Conservation (phyloP, 2,888 invertebrate species). For the Siphlonurus alternatus region DNA sequence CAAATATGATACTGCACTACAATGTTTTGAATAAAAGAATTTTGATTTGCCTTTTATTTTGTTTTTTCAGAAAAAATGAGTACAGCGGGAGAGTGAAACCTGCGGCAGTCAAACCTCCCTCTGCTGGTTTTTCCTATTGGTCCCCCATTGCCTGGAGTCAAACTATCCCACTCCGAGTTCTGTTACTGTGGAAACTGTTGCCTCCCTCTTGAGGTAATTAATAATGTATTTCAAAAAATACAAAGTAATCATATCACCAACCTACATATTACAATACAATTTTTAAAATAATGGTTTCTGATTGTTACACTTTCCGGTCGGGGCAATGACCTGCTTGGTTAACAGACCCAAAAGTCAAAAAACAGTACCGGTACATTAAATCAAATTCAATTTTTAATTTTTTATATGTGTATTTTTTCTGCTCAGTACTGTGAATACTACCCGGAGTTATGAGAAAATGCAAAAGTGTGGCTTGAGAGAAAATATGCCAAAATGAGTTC, state of each 20-base stretch:
- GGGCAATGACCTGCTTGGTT: slow-evolving; percentile 24
- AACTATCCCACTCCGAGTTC: slow-evolving; percentile 67
- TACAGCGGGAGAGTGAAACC: not conserved
- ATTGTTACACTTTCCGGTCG: slow-evolving; percentile 8
- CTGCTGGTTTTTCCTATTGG: not conserved
- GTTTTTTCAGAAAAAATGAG: not conserved
- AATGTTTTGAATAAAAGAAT: too few relatives aligned
- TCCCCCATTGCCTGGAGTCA: slow-evolving; percentile 48
- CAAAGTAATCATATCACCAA: not conserved
- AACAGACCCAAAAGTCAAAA: too few relatives aligned
- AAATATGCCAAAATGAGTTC: too few relatives aligned
- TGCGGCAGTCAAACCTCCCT: too few relatives aligned
- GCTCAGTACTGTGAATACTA: slow-evolving; percentile 91
- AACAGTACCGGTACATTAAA: too few relatives aligned
- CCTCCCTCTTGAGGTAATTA: slow-evolving; percentile 72
- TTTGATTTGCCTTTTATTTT: not conserved
- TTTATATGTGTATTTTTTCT: slow-evolving; percentile 9
- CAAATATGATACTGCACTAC: too few relatives aligned
- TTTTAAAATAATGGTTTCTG: not conserved
- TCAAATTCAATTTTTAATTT: slow-evolving; percentile 7
- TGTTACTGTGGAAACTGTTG: slow-evolving; percentile 86
- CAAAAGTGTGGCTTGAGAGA: too few relatives aligned
- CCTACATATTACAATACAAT: not conserved
- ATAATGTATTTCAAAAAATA: not conserved
- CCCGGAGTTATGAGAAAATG: slow-evolving; percentile 95